phyloP scores from a whole-genome alignment of 2,888 invertebrate species.

The Pristionchus maxplancki region DNA sequence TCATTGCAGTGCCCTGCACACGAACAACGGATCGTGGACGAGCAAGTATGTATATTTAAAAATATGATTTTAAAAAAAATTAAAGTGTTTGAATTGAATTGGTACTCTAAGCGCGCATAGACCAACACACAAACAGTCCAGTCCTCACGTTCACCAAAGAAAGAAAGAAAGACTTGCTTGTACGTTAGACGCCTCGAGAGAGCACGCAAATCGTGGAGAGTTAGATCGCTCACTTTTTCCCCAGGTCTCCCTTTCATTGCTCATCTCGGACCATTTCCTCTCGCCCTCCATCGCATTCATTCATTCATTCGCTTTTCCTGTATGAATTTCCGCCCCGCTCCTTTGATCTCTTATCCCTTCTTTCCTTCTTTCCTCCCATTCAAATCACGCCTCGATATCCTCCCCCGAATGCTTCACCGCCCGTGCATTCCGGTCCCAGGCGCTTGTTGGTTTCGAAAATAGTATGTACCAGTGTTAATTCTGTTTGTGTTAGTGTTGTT shows the following conservation, averaged over 20 bases:
- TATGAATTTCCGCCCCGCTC: slow-evolving; percentile 29
- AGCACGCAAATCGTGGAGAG: neutral
- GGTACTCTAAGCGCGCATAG: neutral
- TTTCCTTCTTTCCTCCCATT: neutral
- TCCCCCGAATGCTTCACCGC: neutral
- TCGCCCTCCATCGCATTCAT: neutral
- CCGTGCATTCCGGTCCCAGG: neutral
- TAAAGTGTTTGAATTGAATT: too few species aligned
- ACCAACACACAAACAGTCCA: neutral
- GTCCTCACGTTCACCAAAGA: neutral
- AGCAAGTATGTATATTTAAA: slow-evolving; percentile 5
- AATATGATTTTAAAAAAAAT: neutral
- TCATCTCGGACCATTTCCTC: neutral
- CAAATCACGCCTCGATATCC: neutral
- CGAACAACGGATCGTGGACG: slow-evolving; percentile 38
- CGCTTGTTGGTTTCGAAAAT: neutral
- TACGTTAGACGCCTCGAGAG: neutral
- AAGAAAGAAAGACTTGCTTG: neutral
- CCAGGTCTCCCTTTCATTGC: neutral
- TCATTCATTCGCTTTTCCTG: slow-evolving; percentile 16
- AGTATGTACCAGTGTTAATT: too few species aligned
- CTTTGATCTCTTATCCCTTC: slow-evolving; percentile 31
- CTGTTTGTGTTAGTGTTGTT: too few species aligned
- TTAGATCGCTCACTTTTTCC: neutral
- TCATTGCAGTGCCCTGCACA: slow-evolving; percentile 9